phyloP scores from a whole-genome alignment of 2,888 invertebrate genomes.

The Callosobruchus maculatus region DNA sequence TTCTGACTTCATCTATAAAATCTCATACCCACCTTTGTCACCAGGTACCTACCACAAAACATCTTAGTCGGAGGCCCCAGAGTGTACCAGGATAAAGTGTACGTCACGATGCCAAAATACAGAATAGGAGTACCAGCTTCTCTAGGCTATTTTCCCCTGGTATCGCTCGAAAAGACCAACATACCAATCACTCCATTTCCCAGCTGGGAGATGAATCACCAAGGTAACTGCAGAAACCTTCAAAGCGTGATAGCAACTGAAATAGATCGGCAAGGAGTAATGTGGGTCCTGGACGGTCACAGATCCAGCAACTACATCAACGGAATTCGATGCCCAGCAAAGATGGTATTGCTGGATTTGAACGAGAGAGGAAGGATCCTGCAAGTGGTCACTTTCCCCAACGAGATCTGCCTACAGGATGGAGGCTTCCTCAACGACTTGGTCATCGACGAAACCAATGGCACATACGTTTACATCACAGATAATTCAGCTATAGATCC shows the following conservation, averaged over 20 bases:
- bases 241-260: slow-evolving; percentile 74
- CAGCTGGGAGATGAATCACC: slow-evolving; percentile 62
- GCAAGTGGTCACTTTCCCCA: slow-evolving; percentile 59
- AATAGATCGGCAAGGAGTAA: slow-evolving; percentile 65
- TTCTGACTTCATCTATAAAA: no score
- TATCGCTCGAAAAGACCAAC: slow-evolving; percentile 49
- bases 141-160: slow-evolving; percentile 46
- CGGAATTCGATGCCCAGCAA: slow-evolving; percentile 58
- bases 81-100: slow-evolving; percentile 63
- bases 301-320: slow-evolving; percentile 55
- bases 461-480: slow-evolving; percentile 65
- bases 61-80: slow-evolving; percentile 66
- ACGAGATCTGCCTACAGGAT: slow-evolving; percentile 54
- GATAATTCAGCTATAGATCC: slow-evolving; percentile 65
- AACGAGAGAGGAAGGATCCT: slow-evolving; percentile 56
- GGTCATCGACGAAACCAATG: slow-evolving; percentile 65
- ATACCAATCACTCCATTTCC: slow-evolving; percentile 65
- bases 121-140: slow-evolving; percentile 67
- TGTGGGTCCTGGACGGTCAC: slow-evolving; percentile 70
- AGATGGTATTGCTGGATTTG: slow-evolving; percentile 64
- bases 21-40: background rate
- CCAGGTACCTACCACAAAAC: slow-evolving; percentile 60
- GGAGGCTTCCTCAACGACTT: slow-evolving; percentile 65
- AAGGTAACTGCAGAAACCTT: slow-evolving; percentile 57
- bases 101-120: slow-evolving; percentile 64